These are phyloP conservation scores for Pollenia griseotomentosa DNA, from an alignment of 2,888 invertebrate species.

Conservation along the genomic window DNA sequence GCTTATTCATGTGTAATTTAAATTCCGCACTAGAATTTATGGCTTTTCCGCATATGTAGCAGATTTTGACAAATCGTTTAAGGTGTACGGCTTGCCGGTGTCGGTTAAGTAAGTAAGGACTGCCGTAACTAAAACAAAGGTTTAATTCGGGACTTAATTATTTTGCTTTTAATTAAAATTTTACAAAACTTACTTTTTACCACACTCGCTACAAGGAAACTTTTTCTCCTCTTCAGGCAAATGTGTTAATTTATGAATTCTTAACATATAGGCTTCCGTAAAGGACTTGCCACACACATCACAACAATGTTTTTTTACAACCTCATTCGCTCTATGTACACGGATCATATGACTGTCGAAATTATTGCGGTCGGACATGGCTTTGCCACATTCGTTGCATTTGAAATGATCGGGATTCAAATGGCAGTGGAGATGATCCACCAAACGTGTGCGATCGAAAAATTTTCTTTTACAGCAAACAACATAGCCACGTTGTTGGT, in stretches of 20 bases:
- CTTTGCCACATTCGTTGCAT: constrained; percentile 79
- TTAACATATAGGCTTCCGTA: constrained; percentile 79
- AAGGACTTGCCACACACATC: constrained; percentile 77
- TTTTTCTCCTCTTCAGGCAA: constrained; percentile 82
- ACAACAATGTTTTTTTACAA: constrained; percentile 78
- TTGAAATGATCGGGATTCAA: constrained; percentile 83
- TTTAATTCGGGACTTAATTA: background rate
- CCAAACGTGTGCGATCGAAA: constrained; percentile 80
- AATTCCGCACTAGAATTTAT: constrained; percentile 81
- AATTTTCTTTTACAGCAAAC: constrained; percentile 83
- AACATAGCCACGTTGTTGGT: constrained; percentile 79
- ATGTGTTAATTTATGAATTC: constrained; percentile 81
- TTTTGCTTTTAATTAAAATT: constrained; percentile 64
- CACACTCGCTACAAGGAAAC: constrained; percentile 81
- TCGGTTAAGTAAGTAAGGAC: constrained; percentile 34
- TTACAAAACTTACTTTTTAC: constrained; percentile 78
- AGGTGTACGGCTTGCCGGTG: constrained; percentile 58
- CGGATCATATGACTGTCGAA: constrained; percentile 77
- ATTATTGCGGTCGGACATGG: constrained; percentile 79
- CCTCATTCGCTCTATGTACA: constrained; percentile 77
- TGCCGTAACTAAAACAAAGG: constrained; percentile 49
- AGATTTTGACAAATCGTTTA: constrained; percentile 61
- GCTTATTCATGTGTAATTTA: constrained; percentile 81
- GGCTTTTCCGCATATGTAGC: constrained; percentile 79
- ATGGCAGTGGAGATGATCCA: constrained; percentile 83